A percentile compares a stretch with the other conserved stretches of the same genome.
These are phyloP conservation scores for Pogonocichla stellata DNA, from an alignment of 2,113 vertebrate genomes.

Conservation along the genomic window DNA sequence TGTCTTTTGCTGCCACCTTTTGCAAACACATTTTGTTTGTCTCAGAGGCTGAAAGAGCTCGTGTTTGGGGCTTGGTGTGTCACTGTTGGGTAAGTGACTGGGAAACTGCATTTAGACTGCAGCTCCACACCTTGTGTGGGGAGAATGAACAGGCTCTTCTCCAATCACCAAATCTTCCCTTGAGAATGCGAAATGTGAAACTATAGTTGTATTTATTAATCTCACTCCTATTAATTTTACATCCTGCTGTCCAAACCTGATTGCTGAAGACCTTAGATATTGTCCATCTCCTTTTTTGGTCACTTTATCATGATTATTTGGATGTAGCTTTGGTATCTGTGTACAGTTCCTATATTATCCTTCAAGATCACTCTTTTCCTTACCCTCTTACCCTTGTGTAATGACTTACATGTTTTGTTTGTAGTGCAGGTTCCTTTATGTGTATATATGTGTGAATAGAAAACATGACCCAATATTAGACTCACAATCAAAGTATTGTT, in stretches of 20 bases:
- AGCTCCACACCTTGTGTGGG: not conserved
- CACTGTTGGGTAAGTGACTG: not conserved
- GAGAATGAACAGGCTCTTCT: not conserved
- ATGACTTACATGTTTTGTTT: not conserved
- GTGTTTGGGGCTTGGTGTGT: not conserved
- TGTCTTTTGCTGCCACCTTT: not conserved
- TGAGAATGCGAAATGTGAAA: not conserved
- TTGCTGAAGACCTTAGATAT: not conserved
- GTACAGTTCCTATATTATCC: not conserved
- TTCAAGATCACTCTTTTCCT: not conserved
- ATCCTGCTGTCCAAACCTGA: not conserved
- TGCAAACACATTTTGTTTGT: not conserved
- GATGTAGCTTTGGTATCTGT: not conserved
- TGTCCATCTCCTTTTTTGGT: not conserved
- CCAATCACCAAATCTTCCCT: not conserved
- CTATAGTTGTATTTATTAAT: not conserved
- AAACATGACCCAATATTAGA: not conserved
- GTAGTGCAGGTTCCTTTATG: not conserved
- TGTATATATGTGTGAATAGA: not conserved
- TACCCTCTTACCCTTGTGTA: not conserved
- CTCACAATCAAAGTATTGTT: not conserved
- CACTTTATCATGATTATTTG: not conserved
- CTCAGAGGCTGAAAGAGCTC: not conserved
- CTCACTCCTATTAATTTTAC: rapidly evolving
- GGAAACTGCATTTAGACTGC: not conserved